These are phyloP conservation scores for Helleia helle DNA, from an alignment of 2,888 invertebrate species.

Conservation along the genomic window DNA sequence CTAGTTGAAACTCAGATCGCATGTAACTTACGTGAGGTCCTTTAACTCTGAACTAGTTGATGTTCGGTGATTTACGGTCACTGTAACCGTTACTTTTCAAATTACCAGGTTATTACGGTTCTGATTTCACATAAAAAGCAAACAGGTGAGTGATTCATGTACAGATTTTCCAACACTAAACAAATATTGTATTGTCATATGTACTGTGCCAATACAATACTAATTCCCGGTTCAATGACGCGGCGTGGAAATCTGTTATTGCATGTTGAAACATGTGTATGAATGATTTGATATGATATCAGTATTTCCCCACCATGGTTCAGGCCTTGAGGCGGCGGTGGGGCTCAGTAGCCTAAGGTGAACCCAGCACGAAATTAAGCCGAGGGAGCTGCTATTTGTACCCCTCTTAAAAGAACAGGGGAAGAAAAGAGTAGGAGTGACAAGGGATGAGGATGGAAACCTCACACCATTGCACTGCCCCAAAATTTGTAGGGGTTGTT, in stretches of 20 bases:
- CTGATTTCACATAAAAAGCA: neutral
- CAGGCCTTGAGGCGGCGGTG: too few relatives aligned
- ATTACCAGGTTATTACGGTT: neutral
- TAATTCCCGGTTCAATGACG: conserved; percentile 3
- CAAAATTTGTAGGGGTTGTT: too few relatives aligned
- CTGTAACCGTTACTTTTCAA: conserved; percentile 1
- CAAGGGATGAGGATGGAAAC: too few relatives aligned
- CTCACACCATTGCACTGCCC: too few relatives aligned
- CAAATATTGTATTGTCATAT: conserved; percentile 6
- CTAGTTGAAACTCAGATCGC: neutral
- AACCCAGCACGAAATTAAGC: too few relatives aligned
- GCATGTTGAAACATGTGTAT: neutral
- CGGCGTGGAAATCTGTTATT: neutral
- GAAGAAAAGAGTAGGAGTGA: too few relatives aligned
- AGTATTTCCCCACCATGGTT: neutral
- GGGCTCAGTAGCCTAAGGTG: too few relatives aligned
- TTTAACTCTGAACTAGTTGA: neutral
- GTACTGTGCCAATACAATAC: conserved; percentile 3
- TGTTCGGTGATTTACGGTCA: neutral
- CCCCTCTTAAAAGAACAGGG: too few relatives aligned
- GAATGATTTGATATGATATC: conserved; percentile 3
- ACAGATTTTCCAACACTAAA: conserved; percentile 1
- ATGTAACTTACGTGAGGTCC: neutral
- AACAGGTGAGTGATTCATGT: conserved; percentile 1
- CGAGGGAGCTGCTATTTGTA: too few relatives aligned